A percentile compares a stretch with the other conserved stretches of the same genome.
Evolutionary conservation across 2,888 invertebrate genomes (phyloP).

Genomic region (Dascillus cervinus): DNA sequence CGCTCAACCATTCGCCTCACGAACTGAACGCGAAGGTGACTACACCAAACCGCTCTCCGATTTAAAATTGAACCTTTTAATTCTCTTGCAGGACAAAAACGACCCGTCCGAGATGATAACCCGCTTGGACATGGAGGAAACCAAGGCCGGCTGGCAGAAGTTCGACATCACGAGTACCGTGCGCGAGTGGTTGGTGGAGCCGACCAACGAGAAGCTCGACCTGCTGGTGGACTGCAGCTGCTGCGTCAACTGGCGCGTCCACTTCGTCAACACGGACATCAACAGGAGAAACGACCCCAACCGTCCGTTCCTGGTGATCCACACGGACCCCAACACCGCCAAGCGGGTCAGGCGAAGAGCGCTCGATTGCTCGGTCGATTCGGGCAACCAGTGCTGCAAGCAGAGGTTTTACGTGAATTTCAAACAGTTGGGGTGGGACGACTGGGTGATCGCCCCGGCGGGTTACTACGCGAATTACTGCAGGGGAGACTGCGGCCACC

Average conservation of each 20-base stretch:
- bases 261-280: constrained; percentile 42
- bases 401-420: constrained; percentile 89
- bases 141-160: constrained; percentile 76
- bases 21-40: too few relatives aligned
- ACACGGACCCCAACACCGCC: constrained; percentile 63
- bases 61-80: too few relatives aligned
- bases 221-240: constrained; percentile 81
- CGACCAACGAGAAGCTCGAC: constrained; percentile 53
- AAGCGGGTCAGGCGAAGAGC: constrained; percentile 71
- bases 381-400: constrained; percentile 73
- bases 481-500: constrained; percentile 78
- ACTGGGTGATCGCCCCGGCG: constrained; percentile 79
- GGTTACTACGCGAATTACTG: constrained; percentile 94
- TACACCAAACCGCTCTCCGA: too few relatives aligned
- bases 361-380: constrained; percentile 69
- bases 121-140: constrained; percentile 47
- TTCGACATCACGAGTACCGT: constrained; percentile 75
- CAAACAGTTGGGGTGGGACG: constrained; percentile 87
- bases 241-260: constrained; percentile 70
- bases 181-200: constrained; percentile 58
- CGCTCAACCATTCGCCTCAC: constrained; percentile 31
- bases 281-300: constrained; percentile 48
- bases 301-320: constrained; percentile 76
- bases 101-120: too few relatives aligned
- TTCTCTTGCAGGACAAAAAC: too few relatives aligned